Evolutionary conservation across 2,797 vertebrate species (phyloP).

Genomic region (Odontamblyopus lacepedii): DNA sequence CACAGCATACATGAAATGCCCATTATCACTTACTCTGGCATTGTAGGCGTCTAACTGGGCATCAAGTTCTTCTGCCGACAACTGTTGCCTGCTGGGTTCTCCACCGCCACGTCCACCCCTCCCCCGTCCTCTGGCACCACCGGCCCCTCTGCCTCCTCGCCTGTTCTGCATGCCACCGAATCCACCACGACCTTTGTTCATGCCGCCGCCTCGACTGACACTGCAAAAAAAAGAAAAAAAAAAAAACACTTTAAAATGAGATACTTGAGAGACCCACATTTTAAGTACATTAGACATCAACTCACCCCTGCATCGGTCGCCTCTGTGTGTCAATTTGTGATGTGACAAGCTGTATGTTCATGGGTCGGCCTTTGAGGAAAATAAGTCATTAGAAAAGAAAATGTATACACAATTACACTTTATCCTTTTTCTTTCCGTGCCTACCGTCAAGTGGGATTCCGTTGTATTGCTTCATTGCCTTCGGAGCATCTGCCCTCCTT

Average conservation of each 20-base stretch:
- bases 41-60: slow-evolving; percentile 99
- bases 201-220: slow-evolving; percentile 81
- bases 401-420: too few relatives aligned
- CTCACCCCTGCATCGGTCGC: slow-evolving; percentile 91
- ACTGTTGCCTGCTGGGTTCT: slow-evolving; percentile 82
- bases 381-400: neutral
- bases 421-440: neutral
- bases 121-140: slow-evolving; percentile 79
- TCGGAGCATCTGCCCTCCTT: slow-evolving; percentile 91
- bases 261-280: too few relatives aligned
- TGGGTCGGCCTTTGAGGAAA: slow-evolving; percentile 84
- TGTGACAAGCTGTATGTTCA: slow-evolving; percentile 98
- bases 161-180: slow-evolving; percentile 78
- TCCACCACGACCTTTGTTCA: slow-evolving; percentile 81
- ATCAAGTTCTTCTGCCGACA: slow-evolving; percentile 95
- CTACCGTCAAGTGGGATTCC: slow-evolving; percentile 95
- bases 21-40: slow-evolving; percentile 83
- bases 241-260: neutral
- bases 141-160: slow-evolving; percentile 73
- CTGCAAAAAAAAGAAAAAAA: slow-evolving; percentile 51
- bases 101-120: slow-evolving; percentile 79
- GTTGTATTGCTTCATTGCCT: slow-evolving; percentile 99
- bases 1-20: rapidly evolving
- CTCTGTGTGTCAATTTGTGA: slow-evolving; percentile 98
- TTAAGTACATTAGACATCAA: rapidly evolving